Evolutionary conservation across 1,140 invertebrate species (phyloP).

Genomic region (Hormaphis cornu): DNA sequence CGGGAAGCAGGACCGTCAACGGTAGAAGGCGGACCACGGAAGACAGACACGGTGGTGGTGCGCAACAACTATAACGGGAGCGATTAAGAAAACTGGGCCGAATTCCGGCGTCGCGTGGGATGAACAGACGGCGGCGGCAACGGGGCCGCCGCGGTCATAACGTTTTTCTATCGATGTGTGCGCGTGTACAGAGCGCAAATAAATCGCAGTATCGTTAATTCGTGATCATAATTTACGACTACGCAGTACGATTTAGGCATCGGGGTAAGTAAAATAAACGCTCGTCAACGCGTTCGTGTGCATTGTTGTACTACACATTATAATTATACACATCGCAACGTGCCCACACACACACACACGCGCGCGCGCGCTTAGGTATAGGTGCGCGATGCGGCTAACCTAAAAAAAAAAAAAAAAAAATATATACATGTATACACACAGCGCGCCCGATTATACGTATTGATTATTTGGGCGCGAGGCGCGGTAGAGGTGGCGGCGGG

Average conservation of each 20-base stretch:
- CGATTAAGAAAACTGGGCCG: too few species aligned
- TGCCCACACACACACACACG: neutral
- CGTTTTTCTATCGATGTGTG: neutral
- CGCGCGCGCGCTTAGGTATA: neutral
- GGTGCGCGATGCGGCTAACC: constrained; percentile 10
- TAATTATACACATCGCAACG: neutral
- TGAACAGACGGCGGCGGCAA: neutral
- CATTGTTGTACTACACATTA: neutral
- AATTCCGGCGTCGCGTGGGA: too few species aligned
- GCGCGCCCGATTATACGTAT: constrained; percentile 16
- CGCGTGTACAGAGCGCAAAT: neutral
- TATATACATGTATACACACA: neutral
- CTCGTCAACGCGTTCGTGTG: neutral
- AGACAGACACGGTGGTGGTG: too few species aligned
- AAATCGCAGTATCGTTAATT: too few species aligned
- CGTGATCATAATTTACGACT: too few species aligned
- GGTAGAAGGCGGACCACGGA: too few species aligned
- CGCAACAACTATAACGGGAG: too few species aligned
- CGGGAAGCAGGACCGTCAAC: too few species aligned
- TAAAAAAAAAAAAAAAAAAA: too few species aligned
- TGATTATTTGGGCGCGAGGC: constrained; percentile 18
- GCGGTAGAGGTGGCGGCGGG: neutral
- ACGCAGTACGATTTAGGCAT: neutral
- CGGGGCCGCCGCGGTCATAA: neutral
- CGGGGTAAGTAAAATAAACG: neutral